Base-by-base conservation (phyloP, 2,888 invertebrate genomes). In the Tipula vernalis region DNA sequence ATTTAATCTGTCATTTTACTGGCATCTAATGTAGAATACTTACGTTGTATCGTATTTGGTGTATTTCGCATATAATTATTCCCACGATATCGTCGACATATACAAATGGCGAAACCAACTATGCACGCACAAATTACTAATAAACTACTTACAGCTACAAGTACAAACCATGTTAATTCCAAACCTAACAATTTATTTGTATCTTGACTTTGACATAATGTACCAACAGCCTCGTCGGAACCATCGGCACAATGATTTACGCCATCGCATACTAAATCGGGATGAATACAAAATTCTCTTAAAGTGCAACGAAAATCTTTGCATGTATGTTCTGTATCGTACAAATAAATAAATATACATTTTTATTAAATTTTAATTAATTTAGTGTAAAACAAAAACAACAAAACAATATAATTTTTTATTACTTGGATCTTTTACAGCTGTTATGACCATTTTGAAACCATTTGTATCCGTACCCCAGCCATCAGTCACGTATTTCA, bases 171-270 rank as follows among this genome's bases (percentile, higher is more conserved):
- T 89, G 95, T 95, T 91, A 95, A 93, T 89, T 95, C 95, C 90
- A 96, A 92, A 88, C 96, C 96, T 88, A 95, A 92, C 88, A 96
- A 94, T 87, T 94, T 94, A 88, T 93, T 93, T 87, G 93, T 92
- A 89, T 94, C 93, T 90, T 93, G 93, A 98, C 98, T 96, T 92
- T 96, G 95, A 93, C 98, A 98, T 89, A 96, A 93, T 88, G 95
- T 94, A 89, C 96, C 95, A 90, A 96, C 94, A 89, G 96, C 95
- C 92, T 98, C 98, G 91, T 98, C 98, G 86, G 97, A 97, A 88
- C 96, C 97, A 92, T 98, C 98, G 86, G 96, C 97, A 91, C 98
- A 98, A 92, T 98, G 98, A 92, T 97, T 96, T 88, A 98, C 95
- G 87, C 96, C 96, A 92, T 98, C 98, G 92, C 98, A 98, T 89